These are phyloP conservation scores for Volucella zonaria DNA, from an alignment of 2,888 invertebrate genomes.

Conservation along the genomic window DNA sequence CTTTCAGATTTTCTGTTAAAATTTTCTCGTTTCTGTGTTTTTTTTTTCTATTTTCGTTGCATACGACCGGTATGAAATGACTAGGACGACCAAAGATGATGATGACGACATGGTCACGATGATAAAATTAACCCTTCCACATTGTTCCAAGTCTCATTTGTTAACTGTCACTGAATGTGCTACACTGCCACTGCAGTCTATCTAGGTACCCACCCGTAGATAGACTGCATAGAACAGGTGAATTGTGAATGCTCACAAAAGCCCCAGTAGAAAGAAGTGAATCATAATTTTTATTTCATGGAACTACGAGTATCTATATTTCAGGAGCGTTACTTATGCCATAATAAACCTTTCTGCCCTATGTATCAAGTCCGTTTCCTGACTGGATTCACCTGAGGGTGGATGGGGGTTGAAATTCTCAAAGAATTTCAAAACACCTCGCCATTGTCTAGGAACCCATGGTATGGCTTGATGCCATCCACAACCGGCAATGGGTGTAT, in stretches of 20 bases:
- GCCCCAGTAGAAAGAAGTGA: conserved; percentile 50
- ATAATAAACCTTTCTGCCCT: conserved; percentile 64
- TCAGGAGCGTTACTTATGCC: conserved; percentile 72
- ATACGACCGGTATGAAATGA: conserved; percentile 12
- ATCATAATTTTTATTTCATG: conserved; percentile 70
- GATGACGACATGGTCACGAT: conserved; percentile 48
- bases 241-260: conserved; percentile 43
- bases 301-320: conserved; percentile 67
- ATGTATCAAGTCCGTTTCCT: conserved; percentile 65
- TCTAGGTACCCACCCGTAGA: conserved; percentile 10
- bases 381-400: conserved; percentile 22
- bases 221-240: conserved; percentile 46
- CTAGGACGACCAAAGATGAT: conserved; percentile 25
- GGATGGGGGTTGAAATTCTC: conserved; percentile 22
- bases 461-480: conserved; percentile 63
- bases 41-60: conserved; percentile 20
- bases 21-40: too few relatives aligned
- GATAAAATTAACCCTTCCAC: conserved; percentile 72
- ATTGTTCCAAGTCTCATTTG: conserved; percentile 72
- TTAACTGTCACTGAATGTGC: conserved; percentile 65
- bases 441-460: conserved; percentile 55
- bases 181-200: conserved; percentile 53
- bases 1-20: not conserved
- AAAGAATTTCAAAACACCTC: conserved; percentile 56
- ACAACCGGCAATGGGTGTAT: conserved; percentile 59